phyloP scores from a whole-genome alignment of 2,888 invertebrate species.

The Stomorhina lunata region DNA sequence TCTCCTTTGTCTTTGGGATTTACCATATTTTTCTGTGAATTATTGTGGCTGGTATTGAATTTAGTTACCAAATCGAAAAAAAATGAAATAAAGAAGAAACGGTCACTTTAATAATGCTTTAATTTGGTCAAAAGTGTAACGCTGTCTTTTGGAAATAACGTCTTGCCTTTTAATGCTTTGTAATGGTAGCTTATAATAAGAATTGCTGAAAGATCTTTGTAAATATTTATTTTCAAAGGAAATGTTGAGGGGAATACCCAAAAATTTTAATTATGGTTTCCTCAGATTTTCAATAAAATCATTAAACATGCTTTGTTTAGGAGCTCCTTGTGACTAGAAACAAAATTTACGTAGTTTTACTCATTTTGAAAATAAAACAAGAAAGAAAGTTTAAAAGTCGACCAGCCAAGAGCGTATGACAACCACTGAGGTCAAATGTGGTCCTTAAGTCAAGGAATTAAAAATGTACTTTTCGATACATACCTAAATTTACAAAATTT shows the following conservation, averaged over 20 bases:
- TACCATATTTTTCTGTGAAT: slow-evolving; percentile 37
- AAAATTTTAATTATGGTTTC: neutral
- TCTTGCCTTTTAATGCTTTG: neutral
- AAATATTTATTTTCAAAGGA: neutral
- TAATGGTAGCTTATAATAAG: neutral
- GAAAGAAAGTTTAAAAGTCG: too few species aligned
- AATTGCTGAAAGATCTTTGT: neutral
- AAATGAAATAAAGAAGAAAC: neutral
- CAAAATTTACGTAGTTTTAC: too few species aligned
- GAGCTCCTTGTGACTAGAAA: too few species aligned
- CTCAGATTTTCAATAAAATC: too few species aligned
- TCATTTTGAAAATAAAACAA: too few species aligned
- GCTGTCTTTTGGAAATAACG: neutral
- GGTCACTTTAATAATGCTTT: neutral
- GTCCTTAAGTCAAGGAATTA: too few species aligned
- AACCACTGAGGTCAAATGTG: too few species aligned
- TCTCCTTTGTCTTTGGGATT: slow-evolving; percentile 41
- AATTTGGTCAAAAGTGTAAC: neutral
- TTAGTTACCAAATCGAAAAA: neutral
- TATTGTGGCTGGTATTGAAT: neutral
- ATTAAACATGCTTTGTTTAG: too few species aligned
- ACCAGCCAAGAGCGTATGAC: too few species aligned
- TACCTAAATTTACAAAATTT: too few species aligned
- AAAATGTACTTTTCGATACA: too few species aligned
- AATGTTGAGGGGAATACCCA: neutral